phyloP scores from a whole-genome alignment of 2,113 vertebrate species.

The Psittacula cyanocephala region DNA sequence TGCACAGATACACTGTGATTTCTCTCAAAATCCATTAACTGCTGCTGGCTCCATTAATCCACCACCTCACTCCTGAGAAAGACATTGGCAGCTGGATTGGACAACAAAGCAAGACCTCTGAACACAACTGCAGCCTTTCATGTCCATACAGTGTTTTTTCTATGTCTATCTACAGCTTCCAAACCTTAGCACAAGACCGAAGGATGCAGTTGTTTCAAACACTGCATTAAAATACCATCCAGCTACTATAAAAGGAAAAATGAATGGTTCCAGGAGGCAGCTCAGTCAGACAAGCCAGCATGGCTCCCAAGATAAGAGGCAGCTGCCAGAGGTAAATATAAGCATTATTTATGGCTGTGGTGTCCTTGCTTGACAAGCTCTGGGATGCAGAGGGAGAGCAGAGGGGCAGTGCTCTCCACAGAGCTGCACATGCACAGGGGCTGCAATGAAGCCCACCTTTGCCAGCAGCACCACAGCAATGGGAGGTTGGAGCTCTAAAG shows the following conservation, averaged over 20 bases:
- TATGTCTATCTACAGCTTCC: neutral
- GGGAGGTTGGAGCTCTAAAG: neutral
- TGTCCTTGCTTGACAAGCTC: neutral
- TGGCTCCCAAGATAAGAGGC: constrained; percentile 52
- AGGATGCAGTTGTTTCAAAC: neutral
- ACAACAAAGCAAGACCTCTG: neutral
- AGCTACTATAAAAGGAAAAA: constrained; percentile 35
- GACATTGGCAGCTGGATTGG: neutral
- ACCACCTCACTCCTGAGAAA: neutral
- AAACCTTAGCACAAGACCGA: accelerated
- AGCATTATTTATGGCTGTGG: neutral
- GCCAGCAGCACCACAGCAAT: accelerated
- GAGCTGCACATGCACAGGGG: no score
- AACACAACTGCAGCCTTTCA: neutral
- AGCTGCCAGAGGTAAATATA: constrained; percentile 17
- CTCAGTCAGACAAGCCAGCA: neutral
- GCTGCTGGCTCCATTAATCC: neutral
- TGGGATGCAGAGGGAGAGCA: accelerated
- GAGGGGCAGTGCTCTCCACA: neutral
- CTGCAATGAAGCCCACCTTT: neutral
- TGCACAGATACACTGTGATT: accelerated
- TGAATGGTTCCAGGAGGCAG: constrained; percentile 10
- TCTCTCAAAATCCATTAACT: neutral
- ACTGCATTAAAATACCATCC: constrained; percentile 41
- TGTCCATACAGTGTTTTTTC: neutral